Base-by-base conservation (phyloP, 2,888 invertebrate species). In the Cataglyphis cursor region DNA sequence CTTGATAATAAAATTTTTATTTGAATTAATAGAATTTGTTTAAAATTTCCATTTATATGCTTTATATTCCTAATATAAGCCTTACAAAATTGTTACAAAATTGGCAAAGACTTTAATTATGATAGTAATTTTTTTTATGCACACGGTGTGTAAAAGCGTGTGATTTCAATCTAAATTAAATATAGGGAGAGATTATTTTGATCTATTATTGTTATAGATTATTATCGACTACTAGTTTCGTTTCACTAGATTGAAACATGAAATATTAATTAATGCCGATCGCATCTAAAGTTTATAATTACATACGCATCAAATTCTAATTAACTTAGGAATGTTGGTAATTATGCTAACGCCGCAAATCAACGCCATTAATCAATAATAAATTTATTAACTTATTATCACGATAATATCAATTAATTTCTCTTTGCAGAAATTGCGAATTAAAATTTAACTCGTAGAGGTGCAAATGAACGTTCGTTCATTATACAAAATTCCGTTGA, bases 261-360 rank as follows among this genome's bases (percentile, higher is more conserved):
- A 59, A 12, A 24, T 59, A 70, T 70, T 59, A 66, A 76, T 68
- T 76, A 70, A 38, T 15, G 68, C 10, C 31, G 51, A 68, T 18
- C 44, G 18, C 18, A 35, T 61, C 21, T 72, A 59, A 44, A 80
- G 12, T 59, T 31, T 15, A 12, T 24, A 72, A 73, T 80, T 44
- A 59, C 28, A 74, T n/a, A 31, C 44, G n/a, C 57, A 57, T 57
- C 72, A n/a, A 57, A 70, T 44, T 59, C 44, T 73, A 80, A 80
- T 80, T 80, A 80, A 73, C 31, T 59, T 59, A 51, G n/a, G 1
- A 68, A 68, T 31, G n/a, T 1, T n/a, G 24, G 9, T 73, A 72
- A 80, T 72, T 59, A 72, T 44, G 3, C 15, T 44, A 72, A 72
- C 9, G 15, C 57, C 31, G 8, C 73, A 44, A 59, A 59, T 72